phyloP scores from a whole-genome alignment of 1,140 invertebrate genomes.

The Aradophagus sp. region DNA sequence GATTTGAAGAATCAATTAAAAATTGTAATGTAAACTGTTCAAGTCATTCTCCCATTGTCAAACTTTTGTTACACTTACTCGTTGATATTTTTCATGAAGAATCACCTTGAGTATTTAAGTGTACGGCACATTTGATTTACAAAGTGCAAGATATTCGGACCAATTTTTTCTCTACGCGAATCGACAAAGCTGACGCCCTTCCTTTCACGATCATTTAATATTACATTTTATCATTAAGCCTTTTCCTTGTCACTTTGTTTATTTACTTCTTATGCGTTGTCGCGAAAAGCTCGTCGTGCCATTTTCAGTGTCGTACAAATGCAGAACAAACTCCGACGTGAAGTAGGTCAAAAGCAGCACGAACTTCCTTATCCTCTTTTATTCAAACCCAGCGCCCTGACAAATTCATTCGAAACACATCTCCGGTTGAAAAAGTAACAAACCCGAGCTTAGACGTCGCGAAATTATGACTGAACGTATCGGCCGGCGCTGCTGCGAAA shows the following conservation, averaged over 20 bases:
- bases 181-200: too few relatives aligned
- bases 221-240: conserved; percentile 35
- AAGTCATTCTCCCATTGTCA: too few relatives aligned
- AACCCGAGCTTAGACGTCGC: conserved; percentile 11
- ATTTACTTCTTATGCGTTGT: conserved; percentile 32
- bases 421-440: conserved; percentile 8
- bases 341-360: conserved; percentile 46
- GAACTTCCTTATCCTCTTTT: conserved; percentile 52
- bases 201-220: conserved; percentile 30
- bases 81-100: too few relatives aligned
- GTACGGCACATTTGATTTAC: too few relatives aligned
- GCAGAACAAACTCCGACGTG: conserved; percentile 38
- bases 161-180: too few relatives aligned
- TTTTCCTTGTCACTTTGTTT: conserved; percentile 20
- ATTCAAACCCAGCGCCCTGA: conserved; percentile 30
- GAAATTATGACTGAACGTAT: conserved; percentile 16
- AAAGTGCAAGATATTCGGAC: too few relatives aligned
- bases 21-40: too few relatives aligned
- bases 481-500: too few relatives aligned
- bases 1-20: too few relatives aligned
- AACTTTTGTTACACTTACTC: too few relatives aligned
- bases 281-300: conserved; percentile 12
- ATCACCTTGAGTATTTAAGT: too few relatives aligned
- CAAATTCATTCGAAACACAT: conserved; percentile 44
- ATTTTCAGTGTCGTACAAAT: conserved; percentile 37